phyloP scores from a whole-genome alignment of 2,888 invertebrate species.

The Isoperla grammatica region DNA sequence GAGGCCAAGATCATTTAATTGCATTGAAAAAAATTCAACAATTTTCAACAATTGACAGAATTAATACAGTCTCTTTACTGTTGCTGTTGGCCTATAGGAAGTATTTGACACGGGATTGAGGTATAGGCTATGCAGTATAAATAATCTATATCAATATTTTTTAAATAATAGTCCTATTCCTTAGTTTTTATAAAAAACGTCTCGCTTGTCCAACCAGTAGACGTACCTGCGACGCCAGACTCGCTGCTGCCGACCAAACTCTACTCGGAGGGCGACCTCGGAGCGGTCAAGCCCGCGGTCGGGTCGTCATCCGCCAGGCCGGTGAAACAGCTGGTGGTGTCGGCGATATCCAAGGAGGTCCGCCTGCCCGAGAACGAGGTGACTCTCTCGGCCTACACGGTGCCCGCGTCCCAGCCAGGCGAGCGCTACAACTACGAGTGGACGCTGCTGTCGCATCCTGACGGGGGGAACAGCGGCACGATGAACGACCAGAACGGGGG shows the following conservation, averaged over 20 bases:
- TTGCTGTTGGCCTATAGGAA: too few relatives aligned
- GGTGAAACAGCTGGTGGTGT: constrained; percentile 63
- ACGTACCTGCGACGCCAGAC: not conserved
- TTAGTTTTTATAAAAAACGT: too few relatives aligned
- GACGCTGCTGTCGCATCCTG: constrained; percentile 80
- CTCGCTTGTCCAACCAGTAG: too few relatives aligned
- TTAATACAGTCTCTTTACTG: too few relatives aligned
- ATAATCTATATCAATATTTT: too few relatives aligned
- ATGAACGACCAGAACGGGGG: constrained; percentile 79
- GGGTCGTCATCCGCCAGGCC: constrained; percentile 37
- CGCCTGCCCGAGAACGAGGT: constrained; percentile 79
- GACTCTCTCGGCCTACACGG: constrained; percentile 73
- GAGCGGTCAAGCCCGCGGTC: constrained; percentile 33
- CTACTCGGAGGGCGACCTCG: constrained; percentile 21
- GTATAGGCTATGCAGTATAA: too few relatives aligned
- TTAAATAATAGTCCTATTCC: too few relatives aligned
- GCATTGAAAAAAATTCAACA: too few relatives aligned
- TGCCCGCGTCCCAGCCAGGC: constrained; percentile 65
- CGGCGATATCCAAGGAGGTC: constrained; percentile 71
- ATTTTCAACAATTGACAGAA: too few relatives aligned
- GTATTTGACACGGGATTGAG: too few relatives aligned
- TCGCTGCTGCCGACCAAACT: constrained; percentile 18
- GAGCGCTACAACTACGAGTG: constrained; percentile 83
- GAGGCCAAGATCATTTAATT: too few relatives aligned
- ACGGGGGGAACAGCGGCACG: constrained; percentile 65